phyloP scores from a whole-genome alignment of 2,888 invertebrate species.

The Uropetala carovei region DNA sequence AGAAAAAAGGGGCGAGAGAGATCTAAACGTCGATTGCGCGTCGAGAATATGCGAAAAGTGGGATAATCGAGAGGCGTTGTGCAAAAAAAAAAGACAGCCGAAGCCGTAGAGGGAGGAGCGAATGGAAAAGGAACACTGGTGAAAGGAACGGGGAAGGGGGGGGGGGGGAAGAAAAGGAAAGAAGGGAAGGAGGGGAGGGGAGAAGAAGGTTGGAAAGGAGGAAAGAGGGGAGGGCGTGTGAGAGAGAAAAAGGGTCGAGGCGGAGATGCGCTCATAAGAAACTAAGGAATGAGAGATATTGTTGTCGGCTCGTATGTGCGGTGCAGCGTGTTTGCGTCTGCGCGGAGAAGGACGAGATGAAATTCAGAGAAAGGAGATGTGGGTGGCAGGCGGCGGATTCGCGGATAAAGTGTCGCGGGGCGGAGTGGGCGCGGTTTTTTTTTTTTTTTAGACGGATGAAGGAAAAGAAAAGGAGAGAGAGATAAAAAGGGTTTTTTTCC shows the following conservation, averaged over 20 bases:
- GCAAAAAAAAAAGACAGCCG: not conserved
- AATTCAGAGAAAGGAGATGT: not conserved
- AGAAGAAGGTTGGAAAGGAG: not conserved
- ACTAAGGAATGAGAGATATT: not conserved
- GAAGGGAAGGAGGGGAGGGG: too few species aligned
- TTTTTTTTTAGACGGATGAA: too few species aligned
- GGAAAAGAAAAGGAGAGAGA: not conserved
- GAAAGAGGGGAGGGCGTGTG: too few species aligned
- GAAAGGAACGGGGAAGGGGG: not conserved
- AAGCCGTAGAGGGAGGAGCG: not conserved
- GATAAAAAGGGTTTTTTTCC: not conserved
- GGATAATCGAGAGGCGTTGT: constrained; percentile 14
- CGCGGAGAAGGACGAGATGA: not conserved
- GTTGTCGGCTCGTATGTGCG: constrained; percentile 1
- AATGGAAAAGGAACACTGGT: not conserved
- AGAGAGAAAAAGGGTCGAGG: too few species aligned
- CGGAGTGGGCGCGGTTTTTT: constrained; percentile 11
- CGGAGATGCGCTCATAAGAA: too few species aligned
- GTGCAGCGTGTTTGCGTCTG: not conserved
- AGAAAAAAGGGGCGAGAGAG: not conserved
- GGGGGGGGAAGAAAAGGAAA: not conserved
- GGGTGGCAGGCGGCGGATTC: not conserved
- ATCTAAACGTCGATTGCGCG: constrained; percentile 2
- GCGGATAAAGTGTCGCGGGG: not conserved
- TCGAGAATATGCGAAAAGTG: constrained; percentile 9